These are phyloP conservation scores for Melanotus villosus DNA, from an alignment of 2,888 invertebrate genomes.

Conservation along the genomic window DNA sequence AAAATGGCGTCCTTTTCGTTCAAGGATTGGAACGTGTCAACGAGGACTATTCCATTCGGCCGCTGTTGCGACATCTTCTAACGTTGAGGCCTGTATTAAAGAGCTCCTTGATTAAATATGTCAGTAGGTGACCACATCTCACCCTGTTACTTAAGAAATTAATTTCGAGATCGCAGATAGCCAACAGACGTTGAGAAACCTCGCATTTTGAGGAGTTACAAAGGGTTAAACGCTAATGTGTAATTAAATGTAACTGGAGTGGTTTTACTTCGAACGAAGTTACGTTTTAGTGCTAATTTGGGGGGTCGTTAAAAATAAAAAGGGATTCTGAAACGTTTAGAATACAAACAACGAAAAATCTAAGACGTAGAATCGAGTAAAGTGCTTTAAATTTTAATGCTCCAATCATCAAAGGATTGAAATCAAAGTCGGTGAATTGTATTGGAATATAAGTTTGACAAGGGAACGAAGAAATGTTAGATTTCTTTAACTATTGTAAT, in stretches of 20 bases:
- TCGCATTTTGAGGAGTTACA: neutral
- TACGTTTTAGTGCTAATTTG: too few relatives aligned
- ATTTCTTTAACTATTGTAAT: too few relatives aligned
- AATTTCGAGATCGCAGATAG: constrained; percentile 31
- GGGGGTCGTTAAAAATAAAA: too few relatives aligned
- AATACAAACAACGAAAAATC: too few relatives aligned
- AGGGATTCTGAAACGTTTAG: too few relatives aligned
- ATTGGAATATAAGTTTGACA: too few relatives aligned
- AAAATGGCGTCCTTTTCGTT: constrained; percentile 18
- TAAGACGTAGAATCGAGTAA: too few relatives aligned
- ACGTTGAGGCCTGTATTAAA: constrained; percentile 40
- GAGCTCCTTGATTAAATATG: constrained; percentile 48
- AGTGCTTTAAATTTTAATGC: too few relatives aligned
- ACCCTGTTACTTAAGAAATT: constrained; percentile 42
- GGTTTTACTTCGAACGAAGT: too few relatives aligned
- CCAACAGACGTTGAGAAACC: neutral
- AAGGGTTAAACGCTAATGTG: neutral
- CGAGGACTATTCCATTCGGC: constrained; percentile 31
- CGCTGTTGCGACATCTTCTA: constrained; percentile 38
- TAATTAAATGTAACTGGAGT: neutral
- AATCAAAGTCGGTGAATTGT: too few relatives aligned
- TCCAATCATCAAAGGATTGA: too few relatives aligned
- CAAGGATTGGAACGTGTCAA: constrained; percentile 9
- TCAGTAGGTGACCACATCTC: constrained; percentile 45
- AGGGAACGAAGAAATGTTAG: too few relatives aligned